Base-by-base conservation (phyloP, 2,113 vertebrate genomes). In the Baryphthengus martii region DNA sequence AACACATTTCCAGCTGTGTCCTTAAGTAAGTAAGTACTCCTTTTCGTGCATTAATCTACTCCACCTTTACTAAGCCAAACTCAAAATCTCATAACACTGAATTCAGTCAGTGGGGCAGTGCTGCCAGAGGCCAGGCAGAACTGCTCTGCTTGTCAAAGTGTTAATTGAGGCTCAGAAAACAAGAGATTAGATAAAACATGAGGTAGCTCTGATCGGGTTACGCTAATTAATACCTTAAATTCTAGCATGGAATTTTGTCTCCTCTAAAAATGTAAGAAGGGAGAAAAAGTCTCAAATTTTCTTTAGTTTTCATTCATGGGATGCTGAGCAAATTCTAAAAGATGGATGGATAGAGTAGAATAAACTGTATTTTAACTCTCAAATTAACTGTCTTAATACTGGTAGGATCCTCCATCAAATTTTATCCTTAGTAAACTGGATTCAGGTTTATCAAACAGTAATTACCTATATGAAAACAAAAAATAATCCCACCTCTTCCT, bases 211-310 rank as follows among this genome's bases (percentile, higher is more conserved):
- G 20, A 78, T 78, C 21, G 71, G 18, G 55, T 45, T 72, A 82
- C 15, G 24, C 17, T 52, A 82, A 91, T 0, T 56, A 29, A 16
- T 28, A 65, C 7, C 8, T 76, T 53, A 72, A 73, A 78, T 82
- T 75, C 28, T 26, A 85, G 44, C 11, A 65, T 6, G 21, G 15
- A 49, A 47, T 50, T n/a, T 21, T 33, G 8, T 56, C 33, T 61
- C 31, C 31, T 0, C 0, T 0, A 78, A 31, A 85, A 56, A 37
- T 3, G 8, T 45, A 55, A 75, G 13, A 28, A 2, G 2, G 10
- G 23, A 2, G 2, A 10, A 25, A 79, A 72, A 16, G n/a, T 2
- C 4, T 21, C 8, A 14, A 16, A 15, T 72, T 78, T 84, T 92
- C 45, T 49, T 93, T 33, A 53, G 37, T 44, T 85, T 84, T 81